Conservation (phyloP, 1,140 invertebrate species). For the Drosophila ambigua region DNA sequence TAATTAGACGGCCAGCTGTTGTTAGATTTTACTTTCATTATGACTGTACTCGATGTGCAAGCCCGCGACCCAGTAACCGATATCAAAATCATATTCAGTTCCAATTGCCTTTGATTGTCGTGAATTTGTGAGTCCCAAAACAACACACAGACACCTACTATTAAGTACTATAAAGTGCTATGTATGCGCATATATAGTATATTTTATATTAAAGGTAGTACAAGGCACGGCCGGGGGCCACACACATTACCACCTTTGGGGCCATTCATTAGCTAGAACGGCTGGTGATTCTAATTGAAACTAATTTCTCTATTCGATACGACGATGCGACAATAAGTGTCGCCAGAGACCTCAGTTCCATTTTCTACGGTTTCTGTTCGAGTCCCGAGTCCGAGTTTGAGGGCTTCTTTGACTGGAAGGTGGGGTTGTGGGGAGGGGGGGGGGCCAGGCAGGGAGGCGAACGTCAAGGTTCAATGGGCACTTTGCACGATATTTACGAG, state of each 20-base stretch:
- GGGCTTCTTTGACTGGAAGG: neutral
- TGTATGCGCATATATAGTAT: too few species aligned
- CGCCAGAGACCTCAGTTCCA: slow-evolving; percentile 6
- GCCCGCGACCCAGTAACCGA: slow-evolving; percentile 37
- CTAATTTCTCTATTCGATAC: slow-evolving; percentile 42
- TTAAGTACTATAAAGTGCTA: too few species aligned
- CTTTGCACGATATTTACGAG: slow-evolving; percentile 36
- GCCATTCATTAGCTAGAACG: slow-evolving; percentile 52
- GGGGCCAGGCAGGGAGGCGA: neutral
- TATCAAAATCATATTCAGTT: slow-evolving; percentile 32
- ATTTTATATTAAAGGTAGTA: too few species aligned
- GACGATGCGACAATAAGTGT: neutral
- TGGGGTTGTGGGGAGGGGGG: too few species aligned
- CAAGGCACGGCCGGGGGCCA: too few species aligned
- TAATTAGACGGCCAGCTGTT: slow-evolving; percentile 40
- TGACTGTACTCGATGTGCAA: neutral
- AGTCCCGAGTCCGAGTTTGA: too few species aligned
- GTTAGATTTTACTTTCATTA: slow-evolving; percentile 34
- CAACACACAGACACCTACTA: neutral
- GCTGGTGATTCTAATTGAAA: slow-evolving; percentile 48
- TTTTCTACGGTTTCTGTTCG: neutral
- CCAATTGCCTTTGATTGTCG: slow-evolving; percentile 6
- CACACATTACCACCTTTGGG: slow-evolving; percentile 27
- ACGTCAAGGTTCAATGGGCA: slow-evolving; percentile 56
- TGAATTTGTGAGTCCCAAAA: neutral